Conservation (phyloP, 2,113 vertebrate species). For the Chelonoidis abingdonii region DNA sequence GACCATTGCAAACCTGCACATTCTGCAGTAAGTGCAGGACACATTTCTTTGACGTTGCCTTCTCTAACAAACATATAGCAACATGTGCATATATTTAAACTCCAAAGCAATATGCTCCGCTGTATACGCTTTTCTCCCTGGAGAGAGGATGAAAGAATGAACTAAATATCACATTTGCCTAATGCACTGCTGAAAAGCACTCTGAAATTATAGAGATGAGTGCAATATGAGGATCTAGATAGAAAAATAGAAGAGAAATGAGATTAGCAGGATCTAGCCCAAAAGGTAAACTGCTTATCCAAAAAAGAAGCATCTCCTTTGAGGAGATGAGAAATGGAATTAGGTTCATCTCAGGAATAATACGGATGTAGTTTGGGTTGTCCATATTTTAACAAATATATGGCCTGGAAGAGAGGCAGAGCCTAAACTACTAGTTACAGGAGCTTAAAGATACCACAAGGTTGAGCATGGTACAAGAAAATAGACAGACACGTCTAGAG, state of each 20-base stretch:
- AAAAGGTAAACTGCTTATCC: slow-evolving; percentile 30
- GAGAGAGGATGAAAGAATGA: too few relatives aligned
- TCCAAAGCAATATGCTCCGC: neutral
- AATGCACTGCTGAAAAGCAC: too few relatives aligned
- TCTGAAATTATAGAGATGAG: too few relatives aligned
- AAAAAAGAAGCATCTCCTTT: slow-evolving; percentile 19
- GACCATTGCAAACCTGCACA: neutral
- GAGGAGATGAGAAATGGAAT: neutral
- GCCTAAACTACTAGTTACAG: neutral
- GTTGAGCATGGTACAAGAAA: neutral
- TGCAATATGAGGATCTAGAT: too few relatives aligned
- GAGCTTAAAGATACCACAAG: neutral
- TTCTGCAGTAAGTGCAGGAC: neutral
- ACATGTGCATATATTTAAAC: neutral
- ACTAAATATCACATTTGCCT: too few relatives aligned
- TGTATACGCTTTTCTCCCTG: neutral
- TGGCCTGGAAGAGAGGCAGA: rapidly evolving
- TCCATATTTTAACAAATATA: slow-evolving; percentile 35
- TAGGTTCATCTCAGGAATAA: neutral
- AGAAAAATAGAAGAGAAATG: slow-evolving; percentile 1
- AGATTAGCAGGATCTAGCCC: slow-evolving; percentile 33
- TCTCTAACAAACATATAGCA: neutral
- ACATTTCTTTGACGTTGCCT: neutral
- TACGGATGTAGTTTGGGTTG: neutral
- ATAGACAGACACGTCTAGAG: neutral